phyloP scores from a whole-genome alignment of 37 sponge, comb jelly and placozoan genomes.

The Diacarnus erythraeanus region DNA sequence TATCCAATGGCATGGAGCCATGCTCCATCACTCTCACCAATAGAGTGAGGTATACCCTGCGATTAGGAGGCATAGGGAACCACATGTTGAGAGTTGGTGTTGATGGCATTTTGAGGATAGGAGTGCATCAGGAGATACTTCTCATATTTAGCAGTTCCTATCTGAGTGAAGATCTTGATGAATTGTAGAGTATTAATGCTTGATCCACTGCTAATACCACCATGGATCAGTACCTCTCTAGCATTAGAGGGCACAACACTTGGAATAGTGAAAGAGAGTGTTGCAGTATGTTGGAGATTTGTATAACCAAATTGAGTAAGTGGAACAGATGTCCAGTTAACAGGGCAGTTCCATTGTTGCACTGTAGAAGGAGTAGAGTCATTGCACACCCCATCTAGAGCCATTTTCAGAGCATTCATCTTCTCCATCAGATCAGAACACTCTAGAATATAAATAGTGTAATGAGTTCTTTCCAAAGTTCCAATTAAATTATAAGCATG shows the following conservation, averaged over 20 bases:
- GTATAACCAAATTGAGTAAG: background rate
- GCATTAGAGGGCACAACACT: background rate
- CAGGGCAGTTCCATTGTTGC: background rate
- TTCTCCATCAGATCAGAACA: background rate
- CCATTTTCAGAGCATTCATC: background rate
- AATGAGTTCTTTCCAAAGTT: no score
- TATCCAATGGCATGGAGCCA: background rate
- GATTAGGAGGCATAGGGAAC: conserved; percentile 19
- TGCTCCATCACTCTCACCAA: background rate
- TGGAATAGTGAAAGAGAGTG: background rate
- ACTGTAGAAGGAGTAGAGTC: background rate
- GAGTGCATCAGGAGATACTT: background rate
- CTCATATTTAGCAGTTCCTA: background rate
- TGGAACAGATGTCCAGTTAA: background rate
- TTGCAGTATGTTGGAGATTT: background rate
- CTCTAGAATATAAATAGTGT: no score
- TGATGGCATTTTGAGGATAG: background rate
- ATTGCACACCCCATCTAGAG: background rate
- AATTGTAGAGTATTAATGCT: background rate
- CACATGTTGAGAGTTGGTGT: conserved; percentile 31
- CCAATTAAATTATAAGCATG: no score
- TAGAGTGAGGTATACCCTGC: background rate
- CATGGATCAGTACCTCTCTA: background rate
- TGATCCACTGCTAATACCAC: background rate
- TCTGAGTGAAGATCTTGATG: background rate